A percentile compares a stretch with the other conserved stretches of the same genome.
phyloP scores from a whole-genome alignment of 2,797 vertebrate genomes.

The Chelidonichthys spinosus region DNA sequence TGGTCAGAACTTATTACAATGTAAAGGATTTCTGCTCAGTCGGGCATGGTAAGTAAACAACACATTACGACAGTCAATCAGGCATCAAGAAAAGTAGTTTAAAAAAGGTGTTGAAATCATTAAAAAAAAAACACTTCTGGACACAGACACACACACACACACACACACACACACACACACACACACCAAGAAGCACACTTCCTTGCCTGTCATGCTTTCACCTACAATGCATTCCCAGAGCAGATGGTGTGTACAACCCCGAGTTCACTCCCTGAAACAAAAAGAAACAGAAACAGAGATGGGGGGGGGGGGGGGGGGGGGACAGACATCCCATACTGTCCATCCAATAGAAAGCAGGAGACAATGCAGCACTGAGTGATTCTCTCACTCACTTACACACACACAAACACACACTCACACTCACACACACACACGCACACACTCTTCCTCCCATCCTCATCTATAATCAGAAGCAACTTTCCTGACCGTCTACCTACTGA shows the following conservation, averaged over 20 bases:
- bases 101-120: not conserved
- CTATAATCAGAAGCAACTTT: constrained; percentile 59
- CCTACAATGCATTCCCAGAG: constrained; percentile 42
- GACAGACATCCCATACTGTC: constrained; percentile 22
- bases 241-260: constrained; percentile 56
- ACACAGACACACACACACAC: not conserved
- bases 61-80: constrained; percentile 10
- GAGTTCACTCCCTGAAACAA: constrained; percentile 51
- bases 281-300: constrained; percentile 22
- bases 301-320: constrained; percentile 6
- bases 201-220: constrained; percentile 40
- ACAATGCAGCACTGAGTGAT: constrained; percentile 57
- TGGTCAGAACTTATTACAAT: constrained; percentile 30
- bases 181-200: constrained; percentile 20
- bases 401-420: not conserved
- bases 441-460: constrained; percentile 10
- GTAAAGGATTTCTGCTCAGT: constrained; percentile 27
- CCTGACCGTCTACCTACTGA: constrained; percentile 53
- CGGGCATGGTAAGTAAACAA: constrained; percentile 14
- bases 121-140: too few species aligned
- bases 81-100: not conserved
- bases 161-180: not conserved
- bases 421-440: too few species aligned
- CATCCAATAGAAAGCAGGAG: constrained; percentile 41
- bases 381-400: constrained; percentile 13